These are phyloP conservation scores for Onychomys torridus DNA, from an alignment of 2,797 vertebrate genomes.

Conservation along the genomic window DNA sequence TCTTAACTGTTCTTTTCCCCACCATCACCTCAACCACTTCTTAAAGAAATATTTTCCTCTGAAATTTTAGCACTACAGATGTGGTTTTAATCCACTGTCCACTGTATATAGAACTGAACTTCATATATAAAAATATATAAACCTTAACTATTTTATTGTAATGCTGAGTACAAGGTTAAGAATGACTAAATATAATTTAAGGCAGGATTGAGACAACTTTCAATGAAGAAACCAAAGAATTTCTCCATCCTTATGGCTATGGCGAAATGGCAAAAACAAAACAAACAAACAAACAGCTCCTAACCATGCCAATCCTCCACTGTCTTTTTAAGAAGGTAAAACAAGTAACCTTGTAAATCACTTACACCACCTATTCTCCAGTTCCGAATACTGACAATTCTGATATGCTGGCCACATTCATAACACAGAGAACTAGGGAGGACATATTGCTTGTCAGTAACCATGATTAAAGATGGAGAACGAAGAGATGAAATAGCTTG, in stretches of 20 bases:
- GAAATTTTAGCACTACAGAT: slow-evolving; percentile 42
- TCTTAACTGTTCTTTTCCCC: neutral
- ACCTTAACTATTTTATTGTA: neutral
- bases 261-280: neutral
- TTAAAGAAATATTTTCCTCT: neutral
- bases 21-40: neutral
- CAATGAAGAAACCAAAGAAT: neutral
- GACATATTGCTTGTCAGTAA: slow-evolving; percentile 25
- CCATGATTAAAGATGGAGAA: slow-evolving; percentile 39
- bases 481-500: slow-evolving; percentile 32
- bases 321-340: neutral
- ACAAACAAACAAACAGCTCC: neutral
- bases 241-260: neutral
- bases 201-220: neutral
- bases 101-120: neutral
- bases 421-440: neutral
- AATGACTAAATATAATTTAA: slow-evolving; percentile 43
- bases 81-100: neutral
- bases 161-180: neutral
- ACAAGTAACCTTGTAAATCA: slow-evolving; percentile 18
- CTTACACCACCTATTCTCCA: slow-evolving; percentile 20
- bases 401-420: slow-evolving; percentile 32
- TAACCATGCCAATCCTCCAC: neutral
- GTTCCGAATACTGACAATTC: slow-evolving; percentile 57
- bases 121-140: slow-evolving; percentile 18